A percentile compares a stretch with the other conserved stretches of the same genome.
These are phyloP conservation scores for Hypanus sabinus DNA, from an alignment of 2,113 vertebrate genomes.

Conservation along the genomic window DNA sequence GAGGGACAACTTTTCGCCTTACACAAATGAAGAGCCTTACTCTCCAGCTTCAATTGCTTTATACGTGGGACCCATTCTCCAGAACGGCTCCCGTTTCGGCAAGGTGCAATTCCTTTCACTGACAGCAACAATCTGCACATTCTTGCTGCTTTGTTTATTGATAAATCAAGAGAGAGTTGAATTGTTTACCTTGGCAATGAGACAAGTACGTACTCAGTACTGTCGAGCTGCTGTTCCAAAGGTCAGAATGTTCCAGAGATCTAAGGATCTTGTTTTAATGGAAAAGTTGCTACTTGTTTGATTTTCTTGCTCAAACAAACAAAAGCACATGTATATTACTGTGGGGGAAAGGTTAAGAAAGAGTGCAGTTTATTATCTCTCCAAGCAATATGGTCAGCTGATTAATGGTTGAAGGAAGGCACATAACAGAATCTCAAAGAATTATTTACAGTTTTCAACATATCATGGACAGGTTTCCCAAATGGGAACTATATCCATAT, in stretches of 20 bases:
- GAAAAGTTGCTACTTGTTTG: not conserved
- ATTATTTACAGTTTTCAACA: not conserved
- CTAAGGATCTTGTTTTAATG: not conserved
- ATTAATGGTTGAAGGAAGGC: not conserved
- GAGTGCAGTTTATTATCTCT: not conserved
- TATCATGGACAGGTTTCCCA: not conserved
- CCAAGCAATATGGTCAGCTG: not conserved
- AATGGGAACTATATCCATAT: not conserved
- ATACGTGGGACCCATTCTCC: not conserved
- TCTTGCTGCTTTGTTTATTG: not conserved
- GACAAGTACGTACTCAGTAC: not conserved
- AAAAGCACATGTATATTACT: not conserved
- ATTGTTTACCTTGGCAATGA: constrained; percentile 13
- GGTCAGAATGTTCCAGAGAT: not conserved
- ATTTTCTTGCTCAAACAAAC: not conserved
- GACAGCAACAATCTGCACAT: not conserved
- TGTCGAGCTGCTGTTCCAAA: not conserved
- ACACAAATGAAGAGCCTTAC: not conserved
- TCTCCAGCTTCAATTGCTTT: not conserved
- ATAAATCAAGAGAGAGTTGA: not conserved
- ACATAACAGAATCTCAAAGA: not conserved
- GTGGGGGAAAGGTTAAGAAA: not conserved
- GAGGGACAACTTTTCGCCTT: not conserved
- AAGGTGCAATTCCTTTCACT: constrained; percentile 1
- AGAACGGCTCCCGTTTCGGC: not conserved